Conservation (phyloP, 1,140 invertebrate species). For the Aphelinus atriplicis region DNA sequence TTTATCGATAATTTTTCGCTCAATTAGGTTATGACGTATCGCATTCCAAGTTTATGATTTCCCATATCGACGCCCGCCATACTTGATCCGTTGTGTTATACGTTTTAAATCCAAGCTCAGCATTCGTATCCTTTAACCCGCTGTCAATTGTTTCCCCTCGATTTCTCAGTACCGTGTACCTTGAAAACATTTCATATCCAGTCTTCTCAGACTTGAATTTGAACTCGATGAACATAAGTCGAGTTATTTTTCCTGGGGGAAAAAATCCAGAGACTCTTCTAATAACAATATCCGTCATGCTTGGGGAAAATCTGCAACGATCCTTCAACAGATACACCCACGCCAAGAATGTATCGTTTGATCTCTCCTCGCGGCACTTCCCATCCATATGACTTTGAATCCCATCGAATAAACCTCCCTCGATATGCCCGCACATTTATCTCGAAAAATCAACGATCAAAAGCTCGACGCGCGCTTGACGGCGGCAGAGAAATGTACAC, state of each 20-base stretch:
- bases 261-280: neutral
- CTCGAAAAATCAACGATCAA: conserved; percentile 4
- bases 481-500: neutral
- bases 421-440: neutral
- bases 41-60: too few relatives aligned
- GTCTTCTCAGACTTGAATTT: too few relatives aligned
- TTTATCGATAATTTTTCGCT: too few relatives aligned
- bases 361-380: neutral
- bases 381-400: neutral
- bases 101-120: too few relatives aligned
- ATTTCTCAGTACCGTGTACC: too few relatives aligned
- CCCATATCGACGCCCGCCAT: too few relatives aligned
- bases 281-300: neutral
- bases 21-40: too few relatives aligned
- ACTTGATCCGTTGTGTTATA: too few relatives aligned
- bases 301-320: neutral
- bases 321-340: neutral
- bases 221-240: too few relatives aligned
- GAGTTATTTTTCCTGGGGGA: neutral
- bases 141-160: too few relatives aligned
- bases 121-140: too few relatives aligned
- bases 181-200: too few relatives aligned
- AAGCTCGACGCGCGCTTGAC: neutral
- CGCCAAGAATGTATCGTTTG: neutral
- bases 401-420: neutral